Evolutionary conservation across 2,113 vertebrate species (phyloP).

Genomic region (Zosterops pallidus): DNA sequence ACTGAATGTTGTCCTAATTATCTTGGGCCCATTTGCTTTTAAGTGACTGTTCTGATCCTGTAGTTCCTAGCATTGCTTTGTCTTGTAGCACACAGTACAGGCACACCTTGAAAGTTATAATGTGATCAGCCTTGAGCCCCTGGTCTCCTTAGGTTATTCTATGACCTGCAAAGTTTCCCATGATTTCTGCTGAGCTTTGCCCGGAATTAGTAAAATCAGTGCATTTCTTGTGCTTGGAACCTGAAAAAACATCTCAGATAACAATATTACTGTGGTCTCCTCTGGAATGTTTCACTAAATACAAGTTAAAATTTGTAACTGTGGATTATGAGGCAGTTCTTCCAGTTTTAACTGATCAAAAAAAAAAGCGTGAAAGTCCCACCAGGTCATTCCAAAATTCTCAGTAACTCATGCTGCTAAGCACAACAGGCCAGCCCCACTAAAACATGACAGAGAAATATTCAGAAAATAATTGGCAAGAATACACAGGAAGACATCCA

Average conservation of each 20-base stretch:
- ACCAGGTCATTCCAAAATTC: background rate
- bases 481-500: background rate
- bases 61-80: background rate
- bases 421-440: background rate
- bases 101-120: background rate
- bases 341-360: background rate
- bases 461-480: background rate
- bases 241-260: background rate
- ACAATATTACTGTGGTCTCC: background rate
- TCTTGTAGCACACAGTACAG: background rate
- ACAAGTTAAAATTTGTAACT: background rate
- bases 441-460: background rate
- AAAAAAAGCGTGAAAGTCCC: background rate
- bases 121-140: background rate
- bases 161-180: background rate
- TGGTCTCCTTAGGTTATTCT: background rate
- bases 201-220: background rate
- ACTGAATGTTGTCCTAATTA: background rate
- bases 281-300: background rate
- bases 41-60: background rate
- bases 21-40: background rate
- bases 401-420: background rate
- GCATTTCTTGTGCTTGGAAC: background rate
- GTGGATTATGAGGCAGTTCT: background rate
- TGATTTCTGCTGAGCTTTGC: background rate